Percentiles rank a stretch among this genome's conserved stretches.
These are phyloP conservation scores for Poliocrania exsul DNA, from an alignment of 2,797 vertebrate species.

Conservation along the genomic window DNA sequence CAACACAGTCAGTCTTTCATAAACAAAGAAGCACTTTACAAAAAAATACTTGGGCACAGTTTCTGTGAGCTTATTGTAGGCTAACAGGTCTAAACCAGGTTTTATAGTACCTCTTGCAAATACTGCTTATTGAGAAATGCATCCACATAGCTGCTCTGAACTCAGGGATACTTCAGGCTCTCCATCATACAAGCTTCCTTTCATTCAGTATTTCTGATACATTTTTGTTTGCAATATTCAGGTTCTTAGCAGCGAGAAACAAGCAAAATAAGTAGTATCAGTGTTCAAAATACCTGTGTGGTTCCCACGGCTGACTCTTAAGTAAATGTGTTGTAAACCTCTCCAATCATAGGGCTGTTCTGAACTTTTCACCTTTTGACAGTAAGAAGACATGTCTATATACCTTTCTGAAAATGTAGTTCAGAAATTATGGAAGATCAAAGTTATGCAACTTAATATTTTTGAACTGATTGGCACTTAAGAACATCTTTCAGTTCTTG, in stretches of 20 bases:
- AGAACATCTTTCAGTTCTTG: neutral
- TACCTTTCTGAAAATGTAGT: neutral
- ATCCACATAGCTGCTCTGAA: neutral
- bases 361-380: neutral
- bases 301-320: neutral
- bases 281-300: neutral
- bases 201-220: neutral
- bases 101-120: neutral
- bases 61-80: neutral
- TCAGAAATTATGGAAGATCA: neutral
- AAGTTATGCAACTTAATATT: neutral
- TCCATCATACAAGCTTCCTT: neutral
- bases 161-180: neutral
- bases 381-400: rapidly evolving
- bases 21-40: neutral
- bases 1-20: neutral
- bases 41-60: neutral
- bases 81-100: neutral
- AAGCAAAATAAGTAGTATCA: neutral
- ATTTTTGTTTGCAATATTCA: neutral
- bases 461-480: neutral
- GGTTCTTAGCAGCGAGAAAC: neutral
- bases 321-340: neutral
- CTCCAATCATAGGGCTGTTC: neutral
- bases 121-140: neutral